Conservation (phyloP, 2,797 vertebrate species). For the Oreonectes daqikongensis region DNA sequence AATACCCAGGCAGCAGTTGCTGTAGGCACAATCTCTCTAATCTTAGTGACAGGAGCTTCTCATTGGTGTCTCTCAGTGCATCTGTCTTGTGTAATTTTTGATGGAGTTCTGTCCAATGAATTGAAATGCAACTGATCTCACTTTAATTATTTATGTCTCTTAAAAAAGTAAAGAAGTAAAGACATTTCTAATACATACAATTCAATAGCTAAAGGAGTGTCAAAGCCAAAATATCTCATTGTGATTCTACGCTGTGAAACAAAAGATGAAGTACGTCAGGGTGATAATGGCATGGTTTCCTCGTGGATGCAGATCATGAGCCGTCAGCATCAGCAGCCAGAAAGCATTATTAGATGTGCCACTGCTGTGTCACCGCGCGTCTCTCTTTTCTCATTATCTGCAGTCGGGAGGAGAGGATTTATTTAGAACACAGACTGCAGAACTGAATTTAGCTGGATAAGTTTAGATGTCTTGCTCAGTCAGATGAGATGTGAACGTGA, state of each 20-base stretch:
- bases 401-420: slow-evolving; percentile 20
- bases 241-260: not conserved
- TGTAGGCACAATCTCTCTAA: not conserved
- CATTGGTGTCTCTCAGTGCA: not conserved
- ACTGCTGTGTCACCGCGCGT: slow-evolving; percentile 11
- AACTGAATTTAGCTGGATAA: slow-evolving; percentile 23
- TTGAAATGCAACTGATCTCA: too few species aligned
- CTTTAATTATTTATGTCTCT: too few species aligned
- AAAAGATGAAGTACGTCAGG: not conserved
- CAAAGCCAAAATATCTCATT: not conserved
- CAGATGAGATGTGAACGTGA: slow-evolving; percentile 1
- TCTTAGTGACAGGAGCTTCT: not conserved
- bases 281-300: slow-evolving; percentile 16
- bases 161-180: too few species aligned
- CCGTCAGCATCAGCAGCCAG: not conserved
- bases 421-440: slow-evolving; percentile 14
- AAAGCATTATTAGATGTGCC: slow-evolving; percentile 37
- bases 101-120: not conserved
- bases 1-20: not conserved
- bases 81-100: not conserved
- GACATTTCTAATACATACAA: too few species aligned
- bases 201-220: not conserved
- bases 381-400: slow-evolving; percentile 42
- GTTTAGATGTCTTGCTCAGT: slow-evolving; percentile 20
- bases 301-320: slow-evolving; percentile 30